These are phyloP conservation scores for Tribolium castaneum DNA, from an alignment of 1,140 invertebrate genomes.

Conservation along the genomic window DNA sequence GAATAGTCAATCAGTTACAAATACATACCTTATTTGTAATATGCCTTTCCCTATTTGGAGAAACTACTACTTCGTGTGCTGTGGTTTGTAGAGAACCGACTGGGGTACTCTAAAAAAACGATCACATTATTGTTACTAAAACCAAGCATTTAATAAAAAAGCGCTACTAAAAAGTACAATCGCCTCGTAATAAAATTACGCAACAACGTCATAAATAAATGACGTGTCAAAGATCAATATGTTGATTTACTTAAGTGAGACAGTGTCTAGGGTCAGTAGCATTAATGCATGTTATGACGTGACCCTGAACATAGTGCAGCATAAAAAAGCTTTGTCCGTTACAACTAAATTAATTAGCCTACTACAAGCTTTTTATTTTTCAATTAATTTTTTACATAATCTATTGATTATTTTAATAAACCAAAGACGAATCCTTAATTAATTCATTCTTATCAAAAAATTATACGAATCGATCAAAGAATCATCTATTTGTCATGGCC, in stretches of 20 bases:
- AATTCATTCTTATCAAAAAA: not conserved
- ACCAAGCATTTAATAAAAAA: conserved; percentile 20
- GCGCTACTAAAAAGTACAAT: no score
- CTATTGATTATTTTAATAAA: no score
- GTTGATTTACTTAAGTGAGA: conserved; percentile 4
- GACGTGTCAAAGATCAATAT: conserved; percentile 25
- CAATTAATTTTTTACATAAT: no score
- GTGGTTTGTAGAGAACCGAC: conserved; percentile 89
- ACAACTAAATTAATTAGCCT: not conserved
- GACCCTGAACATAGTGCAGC: not conserved
- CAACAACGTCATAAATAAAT: conserved; percentile 16
- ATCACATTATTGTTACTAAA: conserved; percentile 49
- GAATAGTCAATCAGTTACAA: not conserved
- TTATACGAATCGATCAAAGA: not conserved
- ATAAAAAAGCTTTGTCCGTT: not conserved
- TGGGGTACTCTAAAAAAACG: conserved; percentile 82
- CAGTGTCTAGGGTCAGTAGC: conserved; percentile 16
- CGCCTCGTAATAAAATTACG: not conserved
- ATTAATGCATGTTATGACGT: not conserved
- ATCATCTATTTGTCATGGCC: not conserved
- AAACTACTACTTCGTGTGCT: conserved; percentile 88
- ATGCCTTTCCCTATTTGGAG: conserved; percentile 88
- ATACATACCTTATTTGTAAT: conserved; percentile 78
- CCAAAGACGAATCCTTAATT: not conserved
- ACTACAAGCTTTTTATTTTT: no score